Evolutionary conservation across 2,797 vertebrate species (phyloP), one percentile per base, ranked within the genome.

Genomic region (Microctenopoma stevenorrisi): DNA sequence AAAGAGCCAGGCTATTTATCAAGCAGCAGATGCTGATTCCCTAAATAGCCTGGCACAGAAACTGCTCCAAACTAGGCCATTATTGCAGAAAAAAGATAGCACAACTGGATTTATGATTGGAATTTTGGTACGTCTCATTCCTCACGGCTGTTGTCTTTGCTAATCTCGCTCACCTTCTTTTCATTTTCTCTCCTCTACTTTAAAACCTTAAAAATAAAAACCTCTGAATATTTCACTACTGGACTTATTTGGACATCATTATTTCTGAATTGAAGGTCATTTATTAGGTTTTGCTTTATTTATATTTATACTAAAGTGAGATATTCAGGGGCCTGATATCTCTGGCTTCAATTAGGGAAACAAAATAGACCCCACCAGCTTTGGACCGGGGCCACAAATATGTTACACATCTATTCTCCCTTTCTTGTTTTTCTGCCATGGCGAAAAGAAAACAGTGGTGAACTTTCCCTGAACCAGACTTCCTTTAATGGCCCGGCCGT

Each of bases 391-490:
- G 92, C 92, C 94, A 89, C 91, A 93, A 94, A 95, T 93, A 92
- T 93, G 94, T 94, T 95, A 96, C 92, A 95, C 95, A 90, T 91
- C 94, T 90, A 95, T 90, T 92, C 82, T 86, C 72, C 85, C 68
- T 72, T 82, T 85, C 81, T 93, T 95, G 93, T 96, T 96, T 96
- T 93, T 95, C 95, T 96, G 93, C 95, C 93, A 94, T 94, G 91
- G 94, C 89, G 89, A 96, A 98, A 97, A 95, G 96, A 98, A 98
- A 98, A 97, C 96, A 97, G 95, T 89, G 71, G 77, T 98, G 97
- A 99, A 99, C 98, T 98, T 98, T 98, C 95, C 94, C 95, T 99
- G 98, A 99, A 98, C 97, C 95, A 93, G 86, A 91, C 95, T 96
- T 95, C 94, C 93, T 97, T 96, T 96, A 97, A 97, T 96, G 95